Conservation (phyloP, 2,113 vertebrate genomes). For the Trogon melanurus region DNA sequence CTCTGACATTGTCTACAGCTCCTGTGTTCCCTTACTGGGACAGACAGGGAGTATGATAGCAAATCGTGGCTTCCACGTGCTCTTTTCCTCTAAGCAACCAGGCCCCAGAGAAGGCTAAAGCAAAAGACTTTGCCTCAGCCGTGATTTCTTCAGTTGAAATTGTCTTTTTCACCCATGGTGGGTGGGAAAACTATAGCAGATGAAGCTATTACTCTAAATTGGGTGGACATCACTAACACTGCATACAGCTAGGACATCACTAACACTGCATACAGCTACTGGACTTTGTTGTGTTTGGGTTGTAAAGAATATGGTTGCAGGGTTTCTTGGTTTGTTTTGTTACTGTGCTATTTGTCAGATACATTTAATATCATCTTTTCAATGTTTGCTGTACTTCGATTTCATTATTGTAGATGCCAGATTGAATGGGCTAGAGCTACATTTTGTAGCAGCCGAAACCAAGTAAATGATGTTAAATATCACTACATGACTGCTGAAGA, state of each 20-base stretch:
- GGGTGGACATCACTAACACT: background rate
- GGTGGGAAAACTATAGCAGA: background rate
- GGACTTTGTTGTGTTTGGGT: background rate
- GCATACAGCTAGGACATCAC: background rate
- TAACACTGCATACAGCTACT: background rate
- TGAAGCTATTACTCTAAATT: background rate
- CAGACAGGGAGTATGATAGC: accelerated
- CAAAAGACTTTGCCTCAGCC: background rate
- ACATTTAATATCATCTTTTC: background rate
- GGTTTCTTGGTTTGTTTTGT: background rate
- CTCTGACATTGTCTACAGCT: background rate
- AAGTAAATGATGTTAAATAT: background rate
- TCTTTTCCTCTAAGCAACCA: background rate
- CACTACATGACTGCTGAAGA: slow-evolving; percentile 66
- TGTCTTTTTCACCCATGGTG: background rate
- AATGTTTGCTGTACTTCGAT: background rate
- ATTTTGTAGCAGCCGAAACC: background rate
- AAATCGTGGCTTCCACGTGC: background rate
- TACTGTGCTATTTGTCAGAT: background rate
- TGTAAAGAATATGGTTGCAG: background rate
- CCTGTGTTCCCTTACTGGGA: background rate
- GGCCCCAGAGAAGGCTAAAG: background rate
- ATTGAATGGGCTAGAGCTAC: background rate
- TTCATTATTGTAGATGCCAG: slow-evolving; percentile 14
- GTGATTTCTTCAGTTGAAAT: background rate